A percentile compares a stretch with the other conserved stretches of the same genome.
Conservation (phyloP, 2,113 vertebrate genomes). For the Promerops cafer region DNA sequence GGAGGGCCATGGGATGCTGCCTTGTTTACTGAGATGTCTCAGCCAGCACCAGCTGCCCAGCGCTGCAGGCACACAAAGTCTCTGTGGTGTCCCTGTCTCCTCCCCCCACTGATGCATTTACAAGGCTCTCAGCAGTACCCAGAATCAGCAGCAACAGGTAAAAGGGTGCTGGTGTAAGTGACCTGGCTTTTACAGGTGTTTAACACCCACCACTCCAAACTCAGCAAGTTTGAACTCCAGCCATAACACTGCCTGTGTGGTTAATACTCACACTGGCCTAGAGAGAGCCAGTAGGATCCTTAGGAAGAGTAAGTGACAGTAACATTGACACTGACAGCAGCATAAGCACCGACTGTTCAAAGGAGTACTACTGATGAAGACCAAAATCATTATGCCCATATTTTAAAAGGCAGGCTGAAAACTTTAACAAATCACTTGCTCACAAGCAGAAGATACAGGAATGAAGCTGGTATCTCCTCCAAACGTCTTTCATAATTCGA, state of each 20-base stretch:
- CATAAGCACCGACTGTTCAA: not conserved
- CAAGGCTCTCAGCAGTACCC: not conserved
- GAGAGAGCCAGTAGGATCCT: not conserved
- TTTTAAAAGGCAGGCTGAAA: not conserved
- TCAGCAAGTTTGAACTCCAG: not conserved
- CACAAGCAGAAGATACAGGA: slow-evolving; percentile 78
- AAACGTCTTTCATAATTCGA: slow-evolving; percentile 84
- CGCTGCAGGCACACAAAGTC: not conserved
- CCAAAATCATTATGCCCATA: not conserved
- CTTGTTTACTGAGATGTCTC: not conserved
- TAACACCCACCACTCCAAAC: not conserved
- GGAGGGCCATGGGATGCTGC: not conserved
- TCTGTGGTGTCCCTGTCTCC: not conserved
- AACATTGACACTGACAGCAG: not conserved
- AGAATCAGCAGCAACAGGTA: not conserved
- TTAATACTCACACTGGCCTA: not conserved
- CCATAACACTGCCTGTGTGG: not conserved
- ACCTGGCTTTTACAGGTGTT: not conserved
- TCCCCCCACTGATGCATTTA: not conserved
- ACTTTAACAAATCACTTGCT: slow-evolving; percentile 60
- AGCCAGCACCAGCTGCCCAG: not conserved
- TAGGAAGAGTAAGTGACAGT: not conserved
- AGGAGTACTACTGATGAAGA: not conserved
- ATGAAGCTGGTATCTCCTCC: slow-evolving; percentile 80
- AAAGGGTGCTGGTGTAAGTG: not conserved